Percentiles rank a stretch among this genome's conserved stretches.
phyloP scores from a whole-genome alignment of 2,797 vertebrate species.

The Sebastolobus alascanus region DNA sequence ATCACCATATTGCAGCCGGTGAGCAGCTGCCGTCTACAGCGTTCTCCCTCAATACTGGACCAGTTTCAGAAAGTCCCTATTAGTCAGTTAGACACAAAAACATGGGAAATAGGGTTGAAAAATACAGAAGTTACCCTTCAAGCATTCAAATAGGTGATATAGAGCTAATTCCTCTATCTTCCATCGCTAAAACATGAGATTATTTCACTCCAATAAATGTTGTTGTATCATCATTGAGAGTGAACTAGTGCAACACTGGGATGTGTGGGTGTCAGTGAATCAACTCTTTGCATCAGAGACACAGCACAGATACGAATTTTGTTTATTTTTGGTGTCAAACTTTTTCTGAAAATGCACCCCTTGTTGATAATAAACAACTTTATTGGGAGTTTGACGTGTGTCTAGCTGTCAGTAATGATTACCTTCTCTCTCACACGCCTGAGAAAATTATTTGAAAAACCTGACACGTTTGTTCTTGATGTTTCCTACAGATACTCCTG shows the following conservation, averaged over 20 bases:
- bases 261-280: constrained; percentile 17
- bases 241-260: background rate
- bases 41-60: background rate
- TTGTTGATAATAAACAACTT: constrained; percentile 28
- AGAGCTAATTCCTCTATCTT: background rate
- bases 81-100: too few relatives aligned
- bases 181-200: background rate
- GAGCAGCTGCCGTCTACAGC: background rate
- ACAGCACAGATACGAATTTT: background rate
- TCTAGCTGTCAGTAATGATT: constrained; percentile 29
- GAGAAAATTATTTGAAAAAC: background rate
- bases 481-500: constrained; percentile 10
- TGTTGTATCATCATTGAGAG: background rate
- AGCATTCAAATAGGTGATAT: background rate
- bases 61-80: background rate
- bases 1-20: background rate
- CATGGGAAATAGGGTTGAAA: too few relatives aligned
- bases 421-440: background rate
- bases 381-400: constrained; percentile 3
- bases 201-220: constrained; percentile 8
- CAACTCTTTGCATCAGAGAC: background rate
- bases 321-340: constrained; percentile 25
- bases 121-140: background rate
- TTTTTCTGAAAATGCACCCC: constrained; percentile 19
- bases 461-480: background rate